Base-by-base conservation (phyloP, 2,797 vertebrate genomes). In the Mormyrops boulengeri region DNA sequence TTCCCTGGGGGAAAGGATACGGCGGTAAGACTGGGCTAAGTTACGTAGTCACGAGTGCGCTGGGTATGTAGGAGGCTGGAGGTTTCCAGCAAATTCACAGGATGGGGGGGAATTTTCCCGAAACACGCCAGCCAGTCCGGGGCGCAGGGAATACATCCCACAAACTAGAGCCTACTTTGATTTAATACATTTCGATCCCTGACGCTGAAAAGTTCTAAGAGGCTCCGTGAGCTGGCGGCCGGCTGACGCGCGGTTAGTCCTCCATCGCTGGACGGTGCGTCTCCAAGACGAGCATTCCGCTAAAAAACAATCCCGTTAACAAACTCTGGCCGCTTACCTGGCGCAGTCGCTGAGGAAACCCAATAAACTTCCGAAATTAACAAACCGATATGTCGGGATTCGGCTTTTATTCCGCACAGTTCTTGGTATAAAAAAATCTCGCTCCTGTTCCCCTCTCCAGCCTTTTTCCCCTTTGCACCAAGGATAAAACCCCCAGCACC, bases 191-290 rank as follows among this genome's bases (percentile, higher is more conserved):
- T 17, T 62, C 57, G 26, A 6, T 62, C 9, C 38, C 19, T 4
- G 44, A 62, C n/a, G 41, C 38, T 12, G 8, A 22, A 62, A 69
- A 88, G 60, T 66, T 88, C 60, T 41, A 69, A 26, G 19, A 19
- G 5, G 53, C 53, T 19, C 11, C 17, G 22, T 86, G 69, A 66
- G 84, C 69, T 80, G 90, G 88, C 92, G 30, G 85, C 49, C 30
- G 38, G 60, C 47, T 73, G 84, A 77, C 34, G 89, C 41, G 34
- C 88, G 88, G 55, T 34, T 89, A 92, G 91, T 93, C 93, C 94
- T 91, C 94, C 95, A 95, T 95, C 95, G 94, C 92, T 93, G 93
- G 93, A 91, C 94, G 95, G 94, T 94, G 95, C 94, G 94, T 92
- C 95, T 95, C 94, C 94, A 93, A 87, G 92, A 92, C 94, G 94